Base-by-base conservation (phyloP, 2,113 vertebrate genomes). In the Montifringilla adamsi region DNA sequence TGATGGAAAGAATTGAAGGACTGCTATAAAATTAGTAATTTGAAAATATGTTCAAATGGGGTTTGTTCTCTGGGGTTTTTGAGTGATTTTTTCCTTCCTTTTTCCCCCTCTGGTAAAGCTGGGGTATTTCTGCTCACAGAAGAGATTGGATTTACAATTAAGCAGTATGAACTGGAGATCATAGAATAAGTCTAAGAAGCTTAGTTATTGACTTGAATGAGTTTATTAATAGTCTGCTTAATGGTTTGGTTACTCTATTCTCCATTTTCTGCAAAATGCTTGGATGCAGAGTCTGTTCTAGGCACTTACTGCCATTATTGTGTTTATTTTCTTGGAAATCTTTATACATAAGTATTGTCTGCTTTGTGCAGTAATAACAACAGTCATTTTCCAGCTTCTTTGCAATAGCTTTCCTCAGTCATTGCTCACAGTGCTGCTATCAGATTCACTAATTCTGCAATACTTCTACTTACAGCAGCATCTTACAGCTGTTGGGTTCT, bases 161-260 rank as follows among this genome's bases (percentile, higher is more conserved):
- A 94, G 73, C 47, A 72, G 7, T 87, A 60, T 41, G 47, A 94
- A 92, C 49, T 90, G 73, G n/a, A 92, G 60, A 70, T 75, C n/a
- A 33, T 31, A 92, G 69, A 88, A 78, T 53, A 88, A 88, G 79
- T 73, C 64, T 92, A 81, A 86, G 69, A 43, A 94, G 73, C 89
- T 93, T 93, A 93, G 89, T 94, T 96, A 91, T 72, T 96, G 89
- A 84, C 87, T 95, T 89, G 86, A 84, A 68, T 64, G 69, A 90
- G 64, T 94, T 95, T 93, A 89, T 93, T 89, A 93, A 75, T 92
- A 92, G 83, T 80, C 66, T 73, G 0, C 63, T 56, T 93, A 84
- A 86, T 90, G 59, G 55, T 88, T 97, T 55, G 11, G 72, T 85
- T 95, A 73, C 82, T 86, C 92, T 58, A 9, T 63, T 93, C 33